A percentile compares a stretch with the other conserved stretches of the same genome.
Conservation (phyloP, 2,888 invertebrate species). For the Taphrorychus bicolor region DNA sequence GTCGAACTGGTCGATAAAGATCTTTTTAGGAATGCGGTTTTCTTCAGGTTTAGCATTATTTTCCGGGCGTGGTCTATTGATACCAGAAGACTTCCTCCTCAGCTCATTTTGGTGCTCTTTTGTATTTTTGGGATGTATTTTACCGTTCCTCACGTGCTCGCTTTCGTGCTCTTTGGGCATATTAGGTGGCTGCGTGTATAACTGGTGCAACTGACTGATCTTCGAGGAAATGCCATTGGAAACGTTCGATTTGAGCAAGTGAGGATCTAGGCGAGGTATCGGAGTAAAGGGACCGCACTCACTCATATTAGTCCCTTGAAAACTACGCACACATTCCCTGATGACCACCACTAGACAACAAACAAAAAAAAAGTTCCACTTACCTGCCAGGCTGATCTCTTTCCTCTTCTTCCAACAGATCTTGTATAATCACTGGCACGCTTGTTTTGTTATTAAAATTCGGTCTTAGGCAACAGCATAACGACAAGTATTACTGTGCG, state of each 20-base stretch:
- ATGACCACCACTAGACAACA: background rate
- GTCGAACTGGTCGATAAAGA: background rate
- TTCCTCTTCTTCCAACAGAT: background rate
- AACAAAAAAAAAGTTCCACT: background rate
- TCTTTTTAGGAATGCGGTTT: conserved; percentile 10
- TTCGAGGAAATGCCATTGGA: conserved; percentile 28
- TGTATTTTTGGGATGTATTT: conserved; percentile 9
- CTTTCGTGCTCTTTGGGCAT: conserved; percentile 23
- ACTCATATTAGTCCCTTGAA: conserved; percentile 19
- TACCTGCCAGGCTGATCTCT: background rate
- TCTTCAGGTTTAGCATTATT: background rate
- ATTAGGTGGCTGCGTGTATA: conserved; percentile 24
- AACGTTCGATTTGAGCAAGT: background rate
- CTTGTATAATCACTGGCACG: background rate
- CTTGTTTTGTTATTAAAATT: background rate
- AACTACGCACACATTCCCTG: background rate
- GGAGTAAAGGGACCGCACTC: conserved; percentile 9
- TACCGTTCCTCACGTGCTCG: conserved; percentile 13
- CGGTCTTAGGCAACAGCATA: background rate
- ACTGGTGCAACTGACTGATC: conserved; percentile 30
- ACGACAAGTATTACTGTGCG: background rate
- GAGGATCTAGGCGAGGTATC: conserved; percentile 17
- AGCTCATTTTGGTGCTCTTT: conserved; percentile 30
- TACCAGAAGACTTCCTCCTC: conserved; percentile 12
- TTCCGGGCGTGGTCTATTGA: background rate